Conservation (phyloP, 2,888 invertebrate genomes). For the Diploptera punctata region DNA sequence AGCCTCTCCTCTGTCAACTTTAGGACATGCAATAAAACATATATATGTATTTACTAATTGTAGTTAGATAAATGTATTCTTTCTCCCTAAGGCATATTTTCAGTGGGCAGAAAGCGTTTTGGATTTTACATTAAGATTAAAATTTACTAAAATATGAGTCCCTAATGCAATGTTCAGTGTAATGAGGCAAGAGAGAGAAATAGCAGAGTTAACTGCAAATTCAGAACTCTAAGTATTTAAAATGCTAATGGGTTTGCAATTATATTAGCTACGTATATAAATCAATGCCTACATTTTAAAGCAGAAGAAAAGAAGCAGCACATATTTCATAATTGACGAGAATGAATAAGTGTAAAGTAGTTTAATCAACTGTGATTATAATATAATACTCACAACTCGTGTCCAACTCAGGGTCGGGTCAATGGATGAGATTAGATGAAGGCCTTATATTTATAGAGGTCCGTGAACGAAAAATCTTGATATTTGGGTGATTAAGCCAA, state of each 20-base stretch:
- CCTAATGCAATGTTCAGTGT: not conserved
- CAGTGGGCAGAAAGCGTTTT: not conserved
- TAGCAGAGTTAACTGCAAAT: not conserved
- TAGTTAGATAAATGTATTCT: not conserved
- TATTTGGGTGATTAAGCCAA: too few relatives aligned
- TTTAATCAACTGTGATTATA: too few relatives aligned
- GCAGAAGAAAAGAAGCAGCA: not conserved
- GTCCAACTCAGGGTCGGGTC: too few relatives aligned
- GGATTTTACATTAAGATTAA: constrained; percentile 8
- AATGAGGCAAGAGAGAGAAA: constrained; percentile 3
- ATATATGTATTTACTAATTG: constrained; percentile 8
- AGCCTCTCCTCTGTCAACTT: too few relatives aligned
- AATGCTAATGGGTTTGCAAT: not conserved
- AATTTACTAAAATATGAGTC: constrained; percentile 1
- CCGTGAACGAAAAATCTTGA: too few relatives aligned
- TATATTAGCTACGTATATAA: not conserved
- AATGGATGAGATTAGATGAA: too few relatives aligned
- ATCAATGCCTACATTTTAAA: not conserved
- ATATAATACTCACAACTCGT: too few relatives aligned
- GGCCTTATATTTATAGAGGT: too few relatives aligned
- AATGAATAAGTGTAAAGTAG: not conserved
- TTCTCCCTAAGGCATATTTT: not conserved
- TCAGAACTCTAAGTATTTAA: not conserved
- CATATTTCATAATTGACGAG: not conserved
- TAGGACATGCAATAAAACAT: not conserved